Evolutionary conservation across 2,113 vertebrate genomes (phyloP).

Genomic region (Limanda limanda): DNA sequence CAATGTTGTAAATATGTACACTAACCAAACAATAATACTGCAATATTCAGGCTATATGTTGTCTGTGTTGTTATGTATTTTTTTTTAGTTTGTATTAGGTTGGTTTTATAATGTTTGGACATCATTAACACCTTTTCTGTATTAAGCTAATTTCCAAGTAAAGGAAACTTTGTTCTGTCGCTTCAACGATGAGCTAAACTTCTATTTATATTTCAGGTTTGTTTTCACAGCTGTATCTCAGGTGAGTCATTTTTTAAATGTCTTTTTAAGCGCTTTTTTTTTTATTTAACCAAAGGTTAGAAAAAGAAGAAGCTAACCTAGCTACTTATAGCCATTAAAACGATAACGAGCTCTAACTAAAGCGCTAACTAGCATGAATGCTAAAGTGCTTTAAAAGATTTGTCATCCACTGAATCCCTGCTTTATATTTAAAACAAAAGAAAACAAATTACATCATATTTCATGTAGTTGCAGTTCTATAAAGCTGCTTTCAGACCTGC

Average conservation of each 20-base stretch:
- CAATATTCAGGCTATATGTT: too few relatives aligned
- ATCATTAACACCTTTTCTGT: not conserved
- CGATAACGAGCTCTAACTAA: not conserved
- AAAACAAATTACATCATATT: too few relatives aligned
- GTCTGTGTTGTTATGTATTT: too few relatives aligned
- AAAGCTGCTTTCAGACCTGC: too few relatives aligned
- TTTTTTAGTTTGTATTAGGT: too few relatives aligned
- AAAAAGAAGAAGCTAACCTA: not conserved
- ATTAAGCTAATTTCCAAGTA: too few relatives aligned
- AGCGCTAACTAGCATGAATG: not conserved
- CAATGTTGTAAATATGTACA: too few relatives aligned
- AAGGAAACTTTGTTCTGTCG: not conserved
- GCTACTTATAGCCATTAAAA: not conserved
- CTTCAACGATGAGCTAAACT: not conserved
- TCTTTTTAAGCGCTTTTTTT: not conserved
- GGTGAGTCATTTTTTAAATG: slow-evolving; percentile 57
- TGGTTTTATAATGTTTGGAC: too few relatives aligned
- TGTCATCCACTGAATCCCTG: not conserved
- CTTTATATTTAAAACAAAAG: not conserved
- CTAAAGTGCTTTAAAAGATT: not conserved
- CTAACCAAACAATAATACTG: too few relatives aligned
- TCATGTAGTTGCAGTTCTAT: too few relatives aligned
- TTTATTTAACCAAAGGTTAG: not conserved
- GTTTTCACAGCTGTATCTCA: slow-evolving; percentile 55
- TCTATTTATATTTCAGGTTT: slow-evolving; percentile 67